Conservation (phyloP, 2,797 vertebrate species). For the Melanotaenia boesemani region DNA sequence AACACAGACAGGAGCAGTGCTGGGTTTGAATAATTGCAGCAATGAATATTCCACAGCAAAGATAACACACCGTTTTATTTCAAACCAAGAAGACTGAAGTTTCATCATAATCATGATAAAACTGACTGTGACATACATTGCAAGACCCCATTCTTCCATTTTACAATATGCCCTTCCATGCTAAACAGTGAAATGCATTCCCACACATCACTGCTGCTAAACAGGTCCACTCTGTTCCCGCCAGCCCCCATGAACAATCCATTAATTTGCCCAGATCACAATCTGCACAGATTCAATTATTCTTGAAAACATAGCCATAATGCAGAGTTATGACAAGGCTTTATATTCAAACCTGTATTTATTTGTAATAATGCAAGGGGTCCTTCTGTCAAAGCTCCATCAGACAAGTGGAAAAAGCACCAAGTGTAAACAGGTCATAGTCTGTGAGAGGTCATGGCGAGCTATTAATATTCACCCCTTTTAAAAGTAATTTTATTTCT, state of each 20-base stretch:
- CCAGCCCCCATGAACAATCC: conserved; percentile 63
- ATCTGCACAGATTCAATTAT: conserved; percentile 82
- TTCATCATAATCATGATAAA: conserved; percentile 75
- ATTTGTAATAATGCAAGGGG: conserved; percentile 80
- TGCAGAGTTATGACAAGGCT: conserved; percentile 70
- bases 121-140: conserved; percentile 74
- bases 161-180: conserved; percentile 69
- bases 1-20: conserved; percentile 56
- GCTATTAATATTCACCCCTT: conserved; percentile 77
- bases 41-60: conserved; percentile 74
- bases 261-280: conserved; percentile 77
- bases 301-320: conserved; percentile 76
- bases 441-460: conserved; percentile 67
- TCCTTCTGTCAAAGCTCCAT: conserved; percentile 64
- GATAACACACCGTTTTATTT: conserved; percentile 70
- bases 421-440: conserved; percentile 57
- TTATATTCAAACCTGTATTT: conserved; percentile 83
- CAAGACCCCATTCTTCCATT: conserved; percentile 65
- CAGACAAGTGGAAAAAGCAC: conserved; percentile 61
- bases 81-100: conserved; percentile 63
- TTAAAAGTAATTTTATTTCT: conserved; percentile 73
- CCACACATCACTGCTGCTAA: conserved; percentile 42
- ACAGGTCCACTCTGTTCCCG: conserved; percentile 31
- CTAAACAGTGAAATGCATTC: conserved; percentile 67
- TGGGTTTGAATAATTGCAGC: conserved; percentile 75